Evolutionary conservation across 1,140 invertebrate species (phyloP).

Genomic region (Aphaenogaster rudis): DNA sequence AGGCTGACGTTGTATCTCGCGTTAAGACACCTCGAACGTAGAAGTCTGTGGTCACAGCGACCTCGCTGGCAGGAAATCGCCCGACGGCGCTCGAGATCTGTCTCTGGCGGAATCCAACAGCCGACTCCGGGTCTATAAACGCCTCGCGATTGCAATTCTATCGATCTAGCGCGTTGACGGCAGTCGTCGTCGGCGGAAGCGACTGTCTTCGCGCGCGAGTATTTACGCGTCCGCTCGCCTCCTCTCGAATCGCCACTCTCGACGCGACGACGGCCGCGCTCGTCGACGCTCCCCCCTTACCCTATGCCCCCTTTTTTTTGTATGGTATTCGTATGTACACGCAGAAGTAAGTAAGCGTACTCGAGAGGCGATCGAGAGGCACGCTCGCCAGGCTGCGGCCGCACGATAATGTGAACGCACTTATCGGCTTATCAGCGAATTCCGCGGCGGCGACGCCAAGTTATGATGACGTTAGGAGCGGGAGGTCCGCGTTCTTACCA

Average conservation of each 20-base stretch:
- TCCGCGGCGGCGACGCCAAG: slow-evolving; percentile 80
- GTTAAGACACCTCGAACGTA: slow-evolving; percentile 5
- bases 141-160: slow-evolving; percentile 46
- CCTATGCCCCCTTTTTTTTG: neutral
- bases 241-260: slow-evolving; percentile 54
- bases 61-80: slow-evolving; percentile 13
- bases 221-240: slow-evolving; percentile 35
- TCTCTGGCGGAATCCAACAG: slow-evolving; percentile 21
- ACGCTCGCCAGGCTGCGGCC: slow-evolving; percentile 48
- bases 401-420: slow-evolving; percentile 71
- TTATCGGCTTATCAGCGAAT: slow-evolving; percentile 80
- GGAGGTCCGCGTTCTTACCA: slow-evolving; percentile 90
- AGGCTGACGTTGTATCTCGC: neutral
- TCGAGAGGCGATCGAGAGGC: slow-evolving; percentile 67
- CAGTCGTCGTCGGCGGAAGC: slow-evolving; percentile 18
- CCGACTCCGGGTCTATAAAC: neutral
- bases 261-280: neutral
- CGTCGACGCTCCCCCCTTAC: slow-evolving; percentile 1
- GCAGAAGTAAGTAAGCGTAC: slow-evolving; percentile 39
- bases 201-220: slow-evolving; percentile 38
- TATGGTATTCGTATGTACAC: slow-evolving; percentile 38
- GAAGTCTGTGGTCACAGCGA: neutral
- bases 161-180: slow-evolving; percentile 53
- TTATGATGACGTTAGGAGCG: slow-evolving; percentile 85
- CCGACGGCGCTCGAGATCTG: slow-evolving; percentile 9